Base-by-base conservation (phyloP, 2,797 vertebrate species). In the Anas flavirostris region DNA sequence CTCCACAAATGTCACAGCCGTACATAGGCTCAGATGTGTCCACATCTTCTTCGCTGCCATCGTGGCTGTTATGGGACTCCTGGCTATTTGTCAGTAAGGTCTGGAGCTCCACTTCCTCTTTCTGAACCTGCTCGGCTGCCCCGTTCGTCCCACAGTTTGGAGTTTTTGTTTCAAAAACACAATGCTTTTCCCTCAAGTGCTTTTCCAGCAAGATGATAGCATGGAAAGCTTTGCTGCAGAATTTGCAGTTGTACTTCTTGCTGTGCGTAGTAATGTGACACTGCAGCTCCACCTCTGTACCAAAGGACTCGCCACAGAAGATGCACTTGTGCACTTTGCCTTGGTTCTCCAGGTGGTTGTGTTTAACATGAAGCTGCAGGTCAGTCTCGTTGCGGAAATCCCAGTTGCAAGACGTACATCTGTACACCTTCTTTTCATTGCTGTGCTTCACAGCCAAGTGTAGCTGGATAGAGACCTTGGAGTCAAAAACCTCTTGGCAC, bases 241-340 rank as follows among this genome's bases (percentile, higher is more conserved):
- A 99, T 93, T 99, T 99, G 95, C 99, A 99, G 97, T 99, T 99
- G 96, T 99, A 99, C 96, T 99, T 99, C 97, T 99, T 99, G 97
- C 99, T 99, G 97, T 99, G 99, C 0, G 99, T 99, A 72, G 99
- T 99, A 93, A 99, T 99, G 97, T 99, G 99, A 85, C 99, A 99
- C 97, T 99, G 99, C 56, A 99, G 98, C 97, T 99, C 99, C 90
- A 99, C 99, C 96, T 99, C 99, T 0, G 99, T 99, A 95, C 99
- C 99, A 52, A 99, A 99, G 29, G 99, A 99, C 96, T 99, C 99
- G 0, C 99, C 98, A 5, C 99, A 99, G 97, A 99, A 99, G 93
- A 99, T 99, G 96, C 99, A 99, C 90, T 99, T 98, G 97, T 99
- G 99, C 18, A 98, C 98, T 86, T 99, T 98, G 73, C 99, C 99